Base-by-base conservation (phyloP, 1,140 invertebrate genomes). In the Bombus ignitus region DNA sequence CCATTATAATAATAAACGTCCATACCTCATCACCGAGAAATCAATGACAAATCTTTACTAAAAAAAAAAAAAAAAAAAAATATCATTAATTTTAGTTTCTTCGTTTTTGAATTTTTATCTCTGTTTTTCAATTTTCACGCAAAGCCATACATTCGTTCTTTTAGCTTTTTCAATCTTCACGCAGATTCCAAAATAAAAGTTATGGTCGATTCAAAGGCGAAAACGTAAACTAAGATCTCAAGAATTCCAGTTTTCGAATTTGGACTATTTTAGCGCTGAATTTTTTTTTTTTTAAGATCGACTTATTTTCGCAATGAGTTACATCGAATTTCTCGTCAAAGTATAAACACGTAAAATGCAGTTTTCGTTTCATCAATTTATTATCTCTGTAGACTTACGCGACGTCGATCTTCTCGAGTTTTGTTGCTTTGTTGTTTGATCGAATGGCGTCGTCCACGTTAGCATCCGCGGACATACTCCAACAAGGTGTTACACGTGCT, bases 401-500 rank as follows among this genome's bases (percentile, higher is more conserved):
- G 47, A 71, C 62, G 35, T 25, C 35, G 22, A 28, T 18, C 62
- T 83, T 65, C 22, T 39, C 8, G 25, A 28, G 62, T 83, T 42
- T 78, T 44, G 65, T 70, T 57, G 8, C 3, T 57, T 2, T 9
- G n/a, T 53, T 15, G 25, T 44, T n/a, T 39, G 32, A 53, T 53
- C 39, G 35, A 44, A 68, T n/a, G 37, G 15, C 47, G n/a, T 53
- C 4, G 42, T 39, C 32, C 73, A 32, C n/a, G 32, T 66, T 83
- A 35, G 28, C 59, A 47, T 66, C 35, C 22, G 35, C 10, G 53
- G 44, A 83, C 39, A 28, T 35, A 47, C 28, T 78, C n/a, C 39
- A 37, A 83, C 82, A 83, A 71, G 74, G 25, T 59, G 82, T 78
- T 78, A 59, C 74, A 83, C 13, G 53, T 70, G 74, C 65, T 78